Evolutionary conservation across 2,113 vertebrate species (phyloP), one percentile per base, ranked within the genome.

Genomic region (Oncorhynchus tshawytscha): DNA sequence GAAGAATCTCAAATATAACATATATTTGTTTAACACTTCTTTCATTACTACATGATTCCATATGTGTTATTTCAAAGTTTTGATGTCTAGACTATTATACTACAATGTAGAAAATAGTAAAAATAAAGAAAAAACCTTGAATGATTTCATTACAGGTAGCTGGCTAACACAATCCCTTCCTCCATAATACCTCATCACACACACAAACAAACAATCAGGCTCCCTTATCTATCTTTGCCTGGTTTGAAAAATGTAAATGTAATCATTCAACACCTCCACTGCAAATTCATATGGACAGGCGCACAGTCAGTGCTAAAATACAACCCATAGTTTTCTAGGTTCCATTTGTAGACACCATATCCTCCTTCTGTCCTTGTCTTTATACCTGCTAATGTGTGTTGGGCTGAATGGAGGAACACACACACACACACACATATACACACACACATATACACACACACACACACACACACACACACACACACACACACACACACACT

Each of bases 311-410:
- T 6, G 31, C 78, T 73, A 74, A 74, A 74, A 73, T 59, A 83
- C 69, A 75, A 75, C 39, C 39, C 39, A 3, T 11, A 11, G 39
- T 45, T 45, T 11, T 45, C 9, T 45, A 11, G 68, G 60, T 85
- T 88, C 88, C 92, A 92, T 89, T 93, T 94, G 88, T 92, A 92
- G 90, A 67, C 20, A 34, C 65, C 73, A 68, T 76, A 89, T 89
- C 90, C 92, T 88, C 76, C 78, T 91, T 92, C 90, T 92, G 90
- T 92, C 93, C 91, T 92, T 91, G 88, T 65, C 54, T 84, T 86
- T 82, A 83, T 83, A 84, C 84, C 78, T 39, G 80, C 86, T 88
- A 86, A 89, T 74, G 81, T 77, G 78, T 78, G 71, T 59, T 45
- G 18, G 64, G 74, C 22, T 70, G 75, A 73, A 84, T 71, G 67